phyloP scores from a whole-genome alignment of 2,888 invertebrate genomes.

The Didymodactylos carnosus region DNA sequence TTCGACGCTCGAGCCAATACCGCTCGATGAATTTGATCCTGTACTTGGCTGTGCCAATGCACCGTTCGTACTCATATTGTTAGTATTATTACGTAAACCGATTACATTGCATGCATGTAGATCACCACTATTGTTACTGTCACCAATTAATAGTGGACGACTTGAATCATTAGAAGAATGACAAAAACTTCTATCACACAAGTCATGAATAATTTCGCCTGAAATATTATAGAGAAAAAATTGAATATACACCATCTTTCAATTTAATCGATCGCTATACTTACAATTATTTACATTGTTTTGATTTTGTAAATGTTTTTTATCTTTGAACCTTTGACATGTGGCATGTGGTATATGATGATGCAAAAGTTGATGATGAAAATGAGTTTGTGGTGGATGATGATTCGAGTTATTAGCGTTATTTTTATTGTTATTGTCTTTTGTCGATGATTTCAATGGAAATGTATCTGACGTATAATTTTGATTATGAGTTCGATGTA shows the following conservation, averaged over 20 bases:
- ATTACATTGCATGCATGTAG: too few relatives aligned
- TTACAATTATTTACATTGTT: background rate
- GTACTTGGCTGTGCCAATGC: background rate
- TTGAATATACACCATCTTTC: background rate
- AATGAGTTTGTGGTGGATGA: background rate
- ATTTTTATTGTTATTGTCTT: background rate
- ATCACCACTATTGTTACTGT: too few relatives aligned
- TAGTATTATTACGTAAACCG: background rate
- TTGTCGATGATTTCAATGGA: background rate
- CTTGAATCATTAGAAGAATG: background rate
- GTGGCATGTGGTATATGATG: background rate
- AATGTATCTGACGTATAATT: background rate
- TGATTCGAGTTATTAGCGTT: background rate
- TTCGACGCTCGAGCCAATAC: background rate
- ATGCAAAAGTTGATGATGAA: background rate
- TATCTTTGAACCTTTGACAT: background rate
- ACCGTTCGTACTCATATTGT: background rate
- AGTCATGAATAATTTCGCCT: background rate
- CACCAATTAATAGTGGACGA: background rate
- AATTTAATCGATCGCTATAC: background rate
- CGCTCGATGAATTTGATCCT: background rate
- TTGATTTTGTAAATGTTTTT: background rate
- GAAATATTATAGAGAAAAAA: background rate
- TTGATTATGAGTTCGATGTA: background rate
- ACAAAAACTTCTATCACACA: background rate